Conservation (phyloP, 1,140 invertebrate genomes). For the Leptinotarsa lineolata region DNA sequence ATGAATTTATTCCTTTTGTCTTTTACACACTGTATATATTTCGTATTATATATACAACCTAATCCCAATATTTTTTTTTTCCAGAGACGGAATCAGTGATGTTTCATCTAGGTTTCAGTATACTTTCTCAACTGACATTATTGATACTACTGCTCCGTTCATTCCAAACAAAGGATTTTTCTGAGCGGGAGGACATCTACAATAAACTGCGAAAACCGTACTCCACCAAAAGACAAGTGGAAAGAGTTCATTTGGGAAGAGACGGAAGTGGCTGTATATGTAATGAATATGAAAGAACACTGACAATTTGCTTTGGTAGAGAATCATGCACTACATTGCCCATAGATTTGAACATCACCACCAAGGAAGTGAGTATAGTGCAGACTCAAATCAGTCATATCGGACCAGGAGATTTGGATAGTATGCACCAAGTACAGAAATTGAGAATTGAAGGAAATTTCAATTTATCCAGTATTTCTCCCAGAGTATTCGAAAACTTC, state of each 20-base stretch:
- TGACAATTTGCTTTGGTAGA: conserved; percentile 43
- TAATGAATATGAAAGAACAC: conserved; percentile 32
- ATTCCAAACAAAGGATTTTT: neutral
- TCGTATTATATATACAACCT: no score
- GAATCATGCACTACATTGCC: conserved; percentile 43
- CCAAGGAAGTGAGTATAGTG: conserved; percentile 32
- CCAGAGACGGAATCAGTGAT: neutral
- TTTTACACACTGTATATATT: no score
- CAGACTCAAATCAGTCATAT: conserved; percentile 41
- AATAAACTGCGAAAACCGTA: neutral
- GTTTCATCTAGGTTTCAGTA: neutral
- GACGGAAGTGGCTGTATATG: conserved; percentile 46
- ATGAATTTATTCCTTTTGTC: no score
- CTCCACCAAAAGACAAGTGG: neutral
- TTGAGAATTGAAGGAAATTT: conserved; percentile 48
- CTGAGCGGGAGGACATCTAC: neutral
- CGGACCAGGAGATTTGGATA: conserved; percentile 39
- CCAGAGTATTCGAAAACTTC: conserved; percentile 46
- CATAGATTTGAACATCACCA: conserved; percentile 31
- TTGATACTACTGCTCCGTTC: neutral
- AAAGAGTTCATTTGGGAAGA: conserved; percentile 21
- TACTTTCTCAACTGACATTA: neutral
- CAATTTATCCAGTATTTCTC: conserved; percentile 38
- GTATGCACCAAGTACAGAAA: conserved; percentile 32
- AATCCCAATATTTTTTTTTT: neutral